These are phyloP conservation scores for Parauchenoglanis ngamensis DNA, from an alignment of 2,797 vertebrate species.

Conservation along the genomic window DNA sequence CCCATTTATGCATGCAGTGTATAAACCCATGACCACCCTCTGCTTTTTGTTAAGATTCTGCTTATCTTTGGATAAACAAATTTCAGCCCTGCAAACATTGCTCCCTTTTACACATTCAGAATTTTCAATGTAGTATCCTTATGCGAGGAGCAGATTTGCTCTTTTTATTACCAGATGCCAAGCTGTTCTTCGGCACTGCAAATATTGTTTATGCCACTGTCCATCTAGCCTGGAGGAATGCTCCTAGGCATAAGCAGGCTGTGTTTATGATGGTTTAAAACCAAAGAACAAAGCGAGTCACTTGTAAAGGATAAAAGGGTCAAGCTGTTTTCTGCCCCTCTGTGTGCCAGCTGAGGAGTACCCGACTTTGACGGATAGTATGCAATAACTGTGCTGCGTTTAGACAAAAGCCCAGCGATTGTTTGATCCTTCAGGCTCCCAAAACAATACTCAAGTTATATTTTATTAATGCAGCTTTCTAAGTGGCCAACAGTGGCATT, in stretches of 20 bases:
- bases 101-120: constrained; percentile 25
- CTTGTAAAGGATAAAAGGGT: constrained; percentile 29
- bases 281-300: background rate
- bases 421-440: constrained; percentile 16
- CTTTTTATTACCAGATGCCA: constrained; percentile 25
- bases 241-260: constrained; percentile 15
- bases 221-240: constrained; percentile 19
- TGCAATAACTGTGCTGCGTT: constrained; percentile 34
- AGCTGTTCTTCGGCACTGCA: constrained; percentile 18
- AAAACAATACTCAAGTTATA: constrained; percentile 35
- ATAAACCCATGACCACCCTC: background rate
- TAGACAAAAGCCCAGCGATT: background rate
- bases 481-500: constrained; percentile 41
- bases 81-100: background rate
- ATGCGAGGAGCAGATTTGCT: constrained; percentile 26
- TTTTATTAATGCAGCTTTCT: constrained; percentile 48
- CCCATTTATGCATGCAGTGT: background rate
- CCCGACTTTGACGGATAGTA: constrained; percentile 35
- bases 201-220: constrained; percentile 24
- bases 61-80: constrained; percentile 9
- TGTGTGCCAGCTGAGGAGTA: background rate
- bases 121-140: constrained; percentile 17
- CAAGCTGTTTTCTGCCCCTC: constrained; percentile 8
- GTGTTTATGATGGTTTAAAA: constrained; percentile 21
- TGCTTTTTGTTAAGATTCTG: background rate